These are phyloP conservation scores for Chrysochloris asiatica DNA, from an alignment of 2,113 vertebrate genomes.

Conservation along the genomic window DNA sequence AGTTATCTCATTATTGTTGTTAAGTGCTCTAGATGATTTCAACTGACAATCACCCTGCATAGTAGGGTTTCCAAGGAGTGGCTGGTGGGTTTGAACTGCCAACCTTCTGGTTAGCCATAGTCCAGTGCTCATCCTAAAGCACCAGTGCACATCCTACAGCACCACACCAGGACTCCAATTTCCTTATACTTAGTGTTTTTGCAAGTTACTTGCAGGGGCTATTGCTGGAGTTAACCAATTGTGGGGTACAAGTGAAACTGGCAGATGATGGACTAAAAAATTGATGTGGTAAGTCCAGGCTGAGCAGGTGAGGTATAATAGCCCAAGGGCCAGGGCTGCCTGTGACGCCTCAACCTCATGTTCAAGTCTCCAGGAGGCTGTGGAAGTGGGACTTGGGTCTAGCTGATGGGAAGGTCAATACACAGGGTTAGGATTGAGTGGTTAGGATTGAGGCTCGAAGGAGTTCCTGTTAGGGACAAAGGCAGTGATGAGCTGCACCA, in stretches of 20 bases:
- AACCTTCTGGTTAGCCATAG: too few species aligned
- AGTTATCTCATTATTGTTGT: too few species aligned
- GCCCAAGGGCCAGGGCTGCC: background rate
- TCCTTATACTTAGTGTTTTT: background rate
- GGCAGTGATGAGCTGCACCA: background rate
- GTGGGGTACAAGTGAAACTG: background rate
- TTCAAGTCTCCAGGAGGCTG: background rate
- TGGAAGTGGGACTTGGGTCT: background rate
- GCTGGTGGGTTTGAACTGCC: too few species aligned
- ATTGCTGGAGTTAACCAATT: background rate
- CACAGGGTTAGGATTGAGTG: background rate
- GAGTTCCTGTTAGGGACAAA: background rate
- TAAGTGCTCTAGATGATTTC: too few species aligned
- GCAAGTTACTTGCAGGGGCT: background rate
- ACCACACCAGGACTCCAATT: too few species aligned
- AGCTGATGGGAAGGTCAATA: background rate
- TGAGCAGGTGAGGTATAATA: background rate
- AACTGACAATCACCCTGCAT: too few species aligned
- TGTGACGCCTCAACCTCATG: background rate
- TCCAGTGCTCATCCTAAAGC: too few species aligned
- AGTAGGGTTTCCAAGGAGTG: too few species aligned
- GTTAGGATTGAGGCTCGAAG: rapidly evolving
- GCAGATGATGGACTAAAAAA: too few species aligned
- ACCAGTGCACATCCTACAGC: too few species aligned
- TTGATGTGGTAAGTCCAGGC: background rate